A percentile compares a stretch with the other conserved stretches of the same genome.
phyloP scores from a whole-genome alignment of 2,888 invertebrate species.

The Polyommatus icarus region DNA sequence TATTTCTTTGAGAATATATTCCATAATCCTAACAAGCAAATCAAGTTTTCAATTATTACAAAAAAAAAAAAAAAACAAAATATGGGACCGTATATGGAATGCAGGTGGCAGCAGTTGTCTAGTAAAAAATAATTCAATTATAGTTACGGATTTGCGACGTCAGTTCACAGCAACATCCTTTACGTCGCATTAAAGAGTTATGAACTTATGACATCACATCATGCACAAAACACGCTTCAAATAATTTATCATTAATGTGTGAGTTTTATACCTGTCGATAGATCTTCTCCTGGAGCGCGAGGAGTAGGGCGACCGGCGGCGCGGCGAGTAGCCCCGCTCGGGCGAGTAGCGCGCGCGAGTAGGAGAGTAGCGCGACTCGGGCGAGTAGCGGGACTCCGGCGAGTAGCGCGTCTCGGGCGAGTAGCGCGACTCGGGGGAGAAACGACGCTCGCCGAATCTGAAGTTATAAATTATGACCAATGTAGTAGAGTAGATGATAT shows the following conservation, averaged over 20 bases:
- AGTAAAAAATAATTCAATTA: no score
- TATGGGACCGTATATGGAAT: no score
- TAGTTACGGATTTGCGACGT: no score
- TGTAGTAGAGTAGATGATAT: background rate
- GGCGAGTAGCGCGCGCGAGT: constrained; percentile 69
- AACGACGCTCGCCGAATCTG: constrained; percentile 59
- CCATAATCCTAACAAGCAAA: no score
- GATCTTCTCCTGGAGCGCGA: constrained; percentile 59
- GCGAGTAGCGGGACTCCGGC: constrained; percentile 72
- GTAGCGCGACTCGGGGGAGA: constrained; percentile 71
- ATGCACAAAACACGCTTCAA: background rate
- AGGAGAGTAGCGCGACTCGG: constrained; percentile 71
- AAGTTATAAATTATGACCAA: background rate
- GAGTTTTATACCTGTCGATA: constrained; percentile 53
- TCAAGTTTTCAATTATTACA: no score
- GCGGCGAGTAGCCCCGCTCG: constrained; percentile 56
- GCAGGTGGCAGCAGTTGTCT: no score
- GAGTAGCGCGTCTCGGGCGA: constrained; percentile 65
- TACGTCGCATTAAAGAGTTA: no score
- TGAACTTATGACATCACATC: no score
- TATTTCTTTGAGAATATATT: no score
- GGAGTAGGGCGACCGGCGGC: constrained; percentile 54
- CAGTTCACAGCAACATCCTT: no score
- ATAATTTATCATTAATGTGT: background rate
- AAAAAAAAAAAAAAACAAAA: no score